Base-by-base conservation (phyloP, 2,888 invertebrate species). In the Atherix ibis region DNA sequence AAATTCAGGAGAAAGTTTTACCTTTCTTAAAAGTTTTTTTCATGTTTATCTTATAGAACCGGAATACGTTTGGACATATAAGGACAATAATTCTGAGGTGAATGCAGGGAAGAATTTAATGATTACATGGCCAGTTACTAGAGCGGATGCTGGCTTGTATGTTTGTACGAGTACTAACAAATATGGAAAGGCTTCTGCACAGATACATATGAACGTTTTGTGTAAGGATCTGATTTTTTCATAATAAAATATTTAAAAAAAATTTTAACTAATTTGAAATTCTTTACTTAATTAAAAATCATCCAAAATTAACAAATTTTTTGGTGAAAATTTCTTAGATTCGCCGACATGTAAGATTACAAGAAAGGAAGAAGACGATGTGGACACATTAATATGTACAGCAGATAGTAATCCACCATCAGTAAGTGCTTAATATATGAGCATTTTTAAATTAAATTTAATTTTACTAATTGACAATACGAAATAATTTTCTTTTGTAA, bases 321-420 rank as follows among this genome's bases (percentile, higher is more conserved):
- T n/a, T n/a, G n/a, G n/a, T n/a, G n/a, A n/a, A n/a, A n/a, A n/a
- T 35, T 41, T 33, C 36, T 42, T 42, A 89, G 89, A 72, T 64
- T 73, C 80, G 46, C 89, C 89, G 2, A 79, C 80, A 49, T 91
- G 89, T 54, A 73, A 75, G 34, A 80, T 91, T 47, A 73, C 76
- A 41, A 73, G 76, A 47, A 68, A 67, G 25, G 76, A 79, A 51
- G 66, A 73, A 34, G 70, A 82, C 40, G 83, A 83, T 18, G 71
- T 73, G 42, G 76, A 80, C 53, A 75, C 80, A 35, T 64, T 89
- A 34, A 71, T 81, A 25, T 91, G 91, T 58, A 76, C 76, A 15
- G 85, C 83, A 1, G 65, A 68, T 37, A 84, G 85, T 13, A 88
- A 88, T 62, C 89, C 91, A 1, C 62, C 44, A 40, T 54, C 58